Base-by-base conservation (phyloP, 2,113 vertebrate genomes). In the western clawed frog (Xenopus tropicalis) region DNA sequence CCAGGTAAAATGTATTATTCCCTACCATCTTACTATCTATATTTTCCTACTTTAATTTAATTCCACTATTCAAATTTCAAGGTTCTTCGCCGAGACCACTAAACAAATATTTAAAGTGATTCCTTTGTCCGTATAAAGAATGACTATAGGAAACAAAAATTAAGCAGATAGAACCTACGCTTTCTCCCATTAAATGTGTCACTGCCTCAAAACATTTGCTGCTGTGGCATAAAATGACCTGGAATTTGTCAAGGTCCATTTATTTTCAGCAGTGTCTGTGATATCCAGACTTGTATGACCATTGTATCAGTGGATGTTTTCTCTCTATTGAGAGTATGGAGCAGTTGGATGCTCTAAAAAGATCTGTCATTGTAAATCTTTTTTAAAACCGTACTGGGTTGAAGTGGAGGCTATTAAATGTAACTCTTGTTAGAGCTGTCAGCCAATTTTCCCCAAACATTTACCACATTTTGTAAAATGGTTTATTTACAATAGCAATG, bases 171-270 rank as follows among this genome's bases (percentile, higher is more conserved):
- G 58, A 52, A 68, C 48, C 24, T 44, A 23, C 19, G 24, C 25
- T 74, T 66, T 51, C 68, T 68, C 58, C 66, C 58, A 56, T 76
- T 69, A 52, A 63, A 69, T 63, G 61, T 69, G 61, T 69, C 44
- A 29, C 44, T 20, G 20, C 56, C 67, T 43, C 56, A 69, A 61
- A 74, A 68, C 68, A 68, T 68, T 61, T 67, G 61, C 67, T 42
- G 23, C 43, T 24, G 23, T 22, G 73, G 48, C 66, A 56, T 46
- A 76, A 76, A 69, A 69, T 76, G 73, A 76, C 66, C 73, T 76
- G 66, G 66, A 76, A 76, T 76, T 76, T 69, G 73, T 76, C 66
- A 76, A 76, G 73, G 73, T 63, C 73, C 66, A 76, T 76, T 69
- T 56, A 69, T 69, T 76, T 37, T 52, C 57, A 63, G n/a, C 58